Evolutionary conservation across 2,113 vertebrate genomes (phyloP).

Genomic region (Forbesichthys papilliferus): DNA sequence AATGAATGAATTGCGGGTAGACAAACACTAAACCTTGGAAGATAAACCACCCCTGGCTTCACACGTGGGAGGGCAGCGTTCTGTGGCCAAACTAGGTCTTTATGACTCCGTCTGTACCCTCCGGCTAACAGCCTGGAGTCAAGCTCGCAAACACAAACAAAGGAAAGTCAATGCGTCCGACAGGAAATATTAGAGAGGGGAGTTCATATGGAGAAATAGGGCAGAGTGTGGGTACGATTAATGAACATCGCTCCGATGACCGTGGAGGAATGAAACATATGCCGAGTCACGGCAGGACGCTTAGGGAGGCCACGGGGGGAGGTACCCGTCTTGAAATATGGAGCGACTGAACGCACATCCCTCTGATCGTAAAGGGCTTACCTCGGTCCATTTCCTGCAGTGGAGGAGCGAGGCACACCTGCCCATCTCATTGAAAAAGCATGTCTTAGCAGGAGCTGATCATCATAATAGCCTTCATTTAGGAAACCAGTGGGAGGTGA

Average conservation of each 20-base stretch:
- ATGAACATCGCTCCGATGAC: constrained; percentile 70
- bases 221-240: constrained; percentile 70
- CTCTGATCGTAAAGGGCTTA: constrained; percentile 42
- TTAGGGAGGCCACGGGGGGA: constrained; percentile 52
- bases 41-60: constrained; percentile 66
- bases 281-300: constrained; percentile 63
- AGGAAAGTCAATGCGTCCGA: constrained; percentile 76
- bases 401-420: not conserved
- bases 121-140: constrained; percentile 65
- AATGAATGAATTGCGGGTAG: constrained; percentile 68
- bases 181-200: constrained; percentile 75
- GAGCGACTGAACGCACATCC: constrained; percentile 16
- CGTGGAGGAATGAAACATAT: constrained; percentile 60
- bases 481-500: constrained; percentile 22
- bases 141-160: constrained; percentile 73
- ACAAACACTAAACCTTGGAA: constrained; percentile 60
- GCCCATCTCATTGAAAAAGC: constrained; percentile 10
- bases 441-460: not conserved
- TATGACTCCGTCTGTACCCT: constrained; percentile 60
- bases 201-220: constrained; percentile 74
- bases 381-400: constrained; percentile 7
- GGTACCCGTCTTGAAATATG: constrained; percentile 45
- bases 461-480: constrained; percentile 23
- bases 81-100: too few species aligned
- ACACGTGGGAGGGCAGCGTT: constrained; percentile 55